A percentile compares a stretch with the other conserved stretches of the same genome.
These are phyloP conservation scores for Zaprionus capensis DNA, from an alignment of 1,140 invertebrate genomes.

Conservation along the genomic window DNA sequence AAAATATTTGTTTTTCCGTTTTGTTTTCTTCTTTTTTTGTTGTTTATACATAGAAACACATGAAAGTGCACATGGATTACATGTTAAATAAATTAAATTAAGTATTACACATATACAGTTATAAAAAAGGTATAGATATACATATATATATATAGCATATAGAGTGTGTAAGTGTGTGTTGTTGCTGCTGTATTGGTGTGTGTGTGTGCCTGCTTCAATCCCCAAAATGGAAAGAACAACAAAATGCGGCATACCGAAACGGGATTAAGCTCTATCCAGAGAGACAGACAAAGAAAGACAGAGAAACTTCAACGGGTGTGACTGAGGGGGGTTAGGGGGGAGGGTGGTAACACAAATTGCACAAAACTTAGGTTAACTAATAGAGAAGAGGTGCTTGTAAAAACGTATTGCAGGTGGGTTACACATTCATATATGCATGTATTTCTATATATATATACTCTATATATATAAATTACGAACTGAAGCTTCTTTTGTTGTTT, in stretches of 20 bases:
- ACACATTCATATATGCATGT: conserved; percentile 36
- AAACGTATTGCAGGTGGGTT: conserved; percentile 52
- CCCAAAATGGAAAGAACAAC: conserved; percentile 49
- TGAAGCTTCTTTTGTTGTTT: conserved; percentile 57
- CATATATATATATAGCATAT: conserved; percentile 34
- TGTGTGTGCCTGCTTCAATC: conserved; percentile 30
- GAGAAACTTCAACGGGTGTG: conserved; percentile 7
- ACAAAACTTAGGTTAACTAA: conserved; percentile 41
- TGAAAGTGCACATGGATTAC: conserved; percentile 53
- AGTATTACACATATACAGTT: conserved; percentile 42
- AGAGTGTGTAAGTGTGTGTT: conserved; percentile 44
- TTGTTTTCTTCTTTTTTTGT: conserved; percentile 1
- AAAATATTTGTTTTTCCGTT: conserved; percentile 24
- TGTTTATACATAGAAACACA: conserved; percentile 41
- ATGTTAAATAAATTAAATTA: conserved; percentile 77
- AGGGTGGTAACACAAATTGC: conserved; percentile 51
- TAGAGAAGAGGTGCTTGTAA: conserved; percentile 25
- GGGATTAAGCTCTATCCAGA: conserved; percentile 27
- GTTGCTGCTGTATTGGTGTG: conserved; percentile 16
- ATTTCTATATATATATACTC: conserved; percentile 20
- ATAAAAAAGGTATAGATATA: conserved; percentile 43
- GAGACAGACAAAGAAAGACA: conserved; percentile 33
- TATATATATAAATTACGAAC: conserved; percentile 55
- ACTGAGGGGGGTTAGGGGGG: neutral
- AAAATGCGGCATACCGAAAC: conserved; percentile 34